Conservation (phyloP, 2,888 invertebrate species). For the Idaea aversata region DNA sequence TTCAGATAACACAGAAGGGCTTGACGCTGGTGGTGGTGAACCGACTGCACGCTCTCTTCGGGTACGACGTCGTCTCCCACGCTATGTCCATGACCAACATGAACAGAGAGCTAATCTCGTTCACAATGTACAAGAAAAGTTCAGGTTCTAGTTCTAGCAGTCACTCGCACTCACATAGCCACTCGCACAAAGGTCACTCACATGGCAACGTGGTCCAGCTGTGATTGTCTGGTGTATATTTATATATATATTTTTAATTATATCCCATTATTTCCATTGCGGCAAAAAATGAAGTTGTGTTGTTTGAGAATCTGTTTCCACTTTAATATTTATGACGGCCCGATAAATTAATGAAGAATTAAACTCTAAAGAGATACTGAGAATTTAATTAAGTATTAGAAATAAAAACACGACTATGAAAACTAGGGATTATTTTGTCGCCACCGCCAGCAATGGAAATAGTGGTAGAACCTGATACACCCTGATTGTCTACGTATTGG, state of each 20-base stretch:
- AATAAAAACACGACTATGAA: too few species aligned
- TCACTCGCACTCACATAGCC: constrained; percentile 49
- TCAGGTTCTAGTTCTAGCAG: constrained; percentile 32
- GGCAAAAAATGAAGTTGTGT: too few species aligned
- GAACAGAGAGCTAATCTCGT: constrained; percentile 71
- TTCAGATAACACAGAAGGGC: constrained; percentile 66
- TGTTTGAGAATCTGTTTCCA: too few species aligned
- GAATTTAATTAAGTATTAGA: too few species aligned
- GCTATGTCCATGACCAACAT: constrained; percentile 76
- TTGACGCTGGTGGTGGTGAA: constrained; percentile 70
- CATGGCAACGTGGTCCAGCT: constrained; percentile 61
- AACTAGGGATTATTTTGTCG: too few species aligned
- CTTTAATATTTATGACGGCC: too few species aligned
- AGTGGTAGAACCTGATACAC: too few species aligned
- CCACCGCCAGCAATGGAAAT: too few species aligned
- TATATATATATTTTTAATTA: too few species aligned
- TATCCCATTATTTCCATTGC: too few species aligned
- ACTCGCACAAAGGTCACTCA: constrained; percentile 45
- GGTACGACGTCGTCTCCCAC: constrained; percentile 74
- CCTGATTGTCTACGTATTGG: constrained; percentile 30
- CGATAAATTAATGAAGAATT: too few species aligned
- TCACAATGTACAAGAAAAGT: constrained; percentile 74
- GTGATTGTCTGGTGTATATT: constrained; percentile 30
- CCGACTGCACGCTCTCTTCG: constrained; percentile 68
- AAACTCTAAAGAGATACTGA: too few species aligned